Evolutionary conservation across 92 coral and sea anemone genomes (phyloP), one percentile per base, ranked within the genome.

Genomic region (Montipora capitata): DNA sequence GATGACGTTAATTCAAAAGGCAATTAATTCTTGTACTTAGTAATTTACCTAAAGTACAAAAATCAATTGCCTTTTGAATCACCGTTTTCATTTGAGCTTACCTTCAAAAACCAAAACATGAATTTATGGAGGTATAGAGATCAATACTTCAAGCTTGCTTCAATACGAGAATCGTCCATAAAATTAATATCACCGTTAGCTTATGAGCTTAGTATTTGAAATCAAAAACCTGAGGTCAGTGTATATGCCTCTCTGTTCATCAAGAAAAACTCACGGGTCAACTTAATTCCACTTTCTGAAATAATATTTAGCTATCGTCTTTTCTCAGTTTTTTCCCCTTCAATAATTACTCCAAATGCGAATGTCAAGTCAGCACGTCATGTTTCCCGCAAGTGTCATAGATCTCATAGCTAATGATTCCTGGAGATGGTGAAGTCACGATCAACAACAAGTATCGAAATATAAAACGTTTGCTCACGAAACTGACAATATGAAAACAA

Each of bases 321-420:
- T 39, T 40, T 56, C 40, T 16, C 27, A 16, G 7, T 16, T 38
- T 6, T 68, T 67, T n/a, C 42, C 7, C 41, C 10, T 81, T 59
- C 59, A 57, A n/a, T 3, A 40, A 81, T 42, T 52, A 35, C 77
- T 81, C 68, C n/a, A 68, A 68, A 81, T 81, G 85, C 77, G 68
- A 81, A 81, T 81, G 59, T 45, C 39, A 48, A 17, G 39, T 39
- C 6, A 39, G 52, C 77, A 40, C 77, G 72, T 64, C 63, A 11
- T 40, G 15, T 65, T 15, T n/a, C 27, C 20, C 10, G 14, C 14
- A 54, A 48, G 52, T 48, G 27, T 20, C 35, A 27, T 27, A 27
- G 35, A 27, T 27, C 35, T 27, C 35, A 2, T 27, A 27, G 35
- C 35, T 27, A 27, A 27, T 27, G 35, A 27, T 27, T 27, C 35